phyloP scores from a whole-genome alignment of 2,113 vertebrate genomes.

The Boleophthalmus pectinirostris region DNA sequence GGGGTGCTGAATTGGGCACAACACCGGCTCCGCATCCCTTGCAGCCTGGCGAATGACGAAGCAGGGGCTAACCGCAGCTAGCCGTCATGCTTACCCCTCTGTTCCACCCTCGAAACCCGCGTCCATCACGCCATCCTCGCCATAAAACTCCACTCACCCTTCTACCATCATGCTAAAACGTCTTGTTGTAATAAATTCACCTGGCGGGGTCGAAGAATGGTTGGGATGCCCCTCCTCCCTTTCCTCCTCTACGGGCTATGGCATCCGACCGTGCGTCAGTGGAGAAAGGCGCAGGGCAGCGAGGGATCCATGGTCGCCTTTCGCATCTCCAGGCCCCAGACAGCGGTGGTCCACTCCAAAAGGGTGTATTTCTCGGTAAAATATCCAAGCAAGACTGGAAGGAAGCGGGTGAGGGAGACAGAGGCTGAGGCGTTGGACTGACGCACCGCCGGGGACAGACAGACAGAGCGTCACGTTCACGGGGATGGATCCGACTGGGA shows the following conservation, averaged over 20 bases:
- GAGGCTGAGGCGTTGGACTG: constrained; percentile 33
- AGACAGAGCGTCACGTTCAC: constrained; percentile 69
- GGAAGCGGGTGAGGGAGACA: constrained; percentile 9
- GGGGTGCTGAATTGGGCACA: not conserved
- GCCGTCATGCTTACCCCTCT: constrained; percentile 54
- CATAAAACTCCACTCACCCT: not conserved
- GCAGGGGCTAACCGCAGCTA: constrained; percentile 54
- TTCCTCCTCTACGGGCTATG: constrained; percentile 52
- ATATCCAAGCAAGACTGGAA: constrained; percentile 33
- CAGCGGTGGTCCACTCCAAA: not conserved
- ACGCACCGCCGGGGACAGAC: constrained; percentile 47
- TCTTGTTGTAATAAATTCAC: constrained; percentile 42
- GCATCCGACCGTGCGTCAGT: constrained; percentile 66
- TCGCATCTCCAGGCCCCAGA: constrained; percentile 24
- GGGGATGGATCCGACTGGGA: constrained; percentile 63
- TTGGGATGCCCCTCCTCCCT: constrained; percentile 54
- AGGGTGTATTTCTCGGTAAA: not conserved
- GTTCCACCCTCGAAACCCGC: constrained; percentile 23
- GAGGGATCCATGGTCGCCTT: constrained; percentile 64
- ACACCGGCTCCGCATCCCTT: constrained; percentile 57
- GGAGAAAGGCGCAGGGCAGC: constrained; percentile 47
- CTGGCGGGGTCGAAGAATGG: constrained; percentile 55
- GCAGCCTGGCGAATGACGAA: constrained; percentile 61
- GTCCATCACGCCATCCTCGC: constrained; percentile 16
- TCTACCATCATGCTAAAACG: not conserved